phyloP scores from a whole-genome alignment of 2,113 vertebrate species.

The Sardina pilchardus region DNA sequence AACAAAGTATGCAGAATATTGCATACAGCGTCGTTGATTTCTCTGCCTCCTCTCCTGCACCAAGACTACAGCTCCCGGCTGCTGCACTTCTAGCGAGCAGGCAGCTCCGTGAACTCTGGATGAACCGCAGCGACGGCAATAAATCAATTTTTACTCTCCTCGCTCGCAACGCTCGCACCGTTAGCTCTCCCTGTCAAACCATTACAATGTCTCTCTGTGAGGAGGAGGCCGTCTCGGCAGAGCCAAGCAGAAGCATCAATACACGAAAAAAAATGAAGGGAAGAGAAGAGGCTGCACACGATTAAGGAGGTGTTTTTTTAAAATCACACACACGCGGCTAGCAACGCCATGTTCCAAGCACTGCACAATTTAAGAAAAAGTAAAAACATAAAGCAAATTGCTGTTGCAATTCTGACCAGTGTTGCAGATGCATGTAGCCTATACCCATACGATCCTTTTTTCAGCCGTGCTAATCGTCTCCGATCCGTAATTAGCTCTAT shows the following conservation, averaged over 20 bases:
- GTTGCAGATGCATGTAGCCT: not conserved
- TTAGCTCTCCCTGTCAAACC: slow-evolving; percentile 69
- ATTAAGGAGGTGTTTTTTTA: slow-evolving; percentile 6
- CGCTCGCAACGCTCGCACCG: slow-evolving; percentile 75
- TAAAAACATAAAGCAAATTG: not conserved
- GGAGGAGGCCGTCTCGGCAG: slow-evolving; percentile 66
- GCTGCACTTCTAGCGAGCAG: slow-evolving; percentile 68
- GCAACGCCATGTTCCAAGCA: not conserved
- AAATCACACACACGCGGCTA: not conserved
- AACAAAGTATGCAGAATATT: not conserved
- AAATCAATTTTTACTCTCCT: slow-evolving; percentile 70
- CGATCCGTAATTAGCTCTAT: not conserved
- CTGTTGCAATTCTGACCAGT: not conserved
- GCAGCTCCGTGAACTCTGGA: slow-evolving; percentile 81
- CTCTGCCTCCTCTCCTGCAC: slow-evolving; percentile 65
- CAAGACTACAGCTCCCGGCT: slow-evolving; percentile 58
- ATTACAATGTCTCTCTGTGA: slow-evolving; percentile 61
- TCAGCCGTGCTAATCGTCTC: not conserved
- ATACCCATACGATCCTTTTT: not conserved
- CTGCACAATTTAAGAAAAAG: not conserved
- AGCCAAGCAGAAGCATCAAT: slow-evolving; percentile 58
- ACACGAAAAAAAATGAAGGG: not conserved
- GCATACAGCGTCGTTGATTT: not conserved
- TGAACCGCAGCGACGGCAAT: slow-evolving; percentile 81
- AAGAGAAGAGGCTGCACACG: not conserved